phyloP scores from a whole-genome alignment of 2,113 vertebrate genomes.

The Lichenostomus cassidix region DNA sequence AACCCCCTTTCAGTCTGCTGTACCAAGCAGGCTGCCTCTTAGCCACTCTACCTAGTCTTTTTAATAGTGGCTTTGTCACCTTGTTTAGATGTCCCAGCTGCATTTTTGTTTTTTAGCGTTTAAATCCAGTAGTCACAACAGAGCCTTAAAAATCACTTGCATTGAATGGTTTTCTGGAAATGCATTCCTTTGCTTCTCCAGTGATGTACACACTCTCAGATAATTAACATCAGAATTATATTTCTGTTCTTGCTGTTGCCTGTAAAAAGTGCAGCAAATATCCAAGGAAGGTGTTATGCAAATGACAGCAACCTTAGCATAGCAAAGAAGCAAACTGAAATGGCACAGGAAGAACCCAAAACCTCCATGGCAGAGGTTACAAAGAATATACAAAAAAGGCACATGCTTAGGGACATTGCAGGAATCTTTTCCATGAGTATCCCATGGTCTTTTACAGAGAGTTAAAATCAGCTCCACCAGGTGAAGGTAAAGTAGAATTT shows the following conservation, averaged over 20 bases:
- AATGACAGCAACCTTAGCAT: neutral
- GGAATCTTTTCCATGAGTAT: neutral
- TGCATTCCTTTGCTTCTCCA: neutral
- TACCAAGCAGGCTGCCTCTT: neutral
- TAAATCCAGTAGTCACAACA: neutral
- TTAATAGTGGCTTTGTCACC: neutral
- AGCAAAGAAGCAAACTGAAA: neutral
- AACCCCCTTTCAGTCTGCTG: neutral
- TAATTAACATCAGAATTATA: neutral
- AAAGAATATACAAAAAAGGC: neutral
- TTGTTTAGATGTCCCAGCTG: neutral
- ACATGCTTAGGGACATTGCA: rapidly evolving
- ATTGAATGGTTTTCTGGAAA: neutral
- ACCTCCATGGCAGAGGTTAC: neutral
- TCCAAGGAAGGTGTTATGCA: neutral
- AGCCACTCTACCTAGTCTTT: neutral
- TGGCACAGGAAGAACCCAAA: neutral
- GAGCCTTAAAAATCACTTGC: neutral
- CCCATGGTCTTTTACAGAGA: neutral
- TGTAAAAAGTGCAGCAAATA: neutral
- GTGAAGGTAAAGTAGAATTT: neutral
- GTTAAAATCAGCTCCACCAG: neutral
- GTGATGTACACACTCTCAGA: neutral
- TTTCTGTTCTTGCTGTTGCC: neutral
- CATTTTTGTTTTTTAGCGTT: neutral